phyloP scores from a whole-genome alignment of 2,888 invertebrate species.

The Hermaeophaga mercurialis region DNA sequence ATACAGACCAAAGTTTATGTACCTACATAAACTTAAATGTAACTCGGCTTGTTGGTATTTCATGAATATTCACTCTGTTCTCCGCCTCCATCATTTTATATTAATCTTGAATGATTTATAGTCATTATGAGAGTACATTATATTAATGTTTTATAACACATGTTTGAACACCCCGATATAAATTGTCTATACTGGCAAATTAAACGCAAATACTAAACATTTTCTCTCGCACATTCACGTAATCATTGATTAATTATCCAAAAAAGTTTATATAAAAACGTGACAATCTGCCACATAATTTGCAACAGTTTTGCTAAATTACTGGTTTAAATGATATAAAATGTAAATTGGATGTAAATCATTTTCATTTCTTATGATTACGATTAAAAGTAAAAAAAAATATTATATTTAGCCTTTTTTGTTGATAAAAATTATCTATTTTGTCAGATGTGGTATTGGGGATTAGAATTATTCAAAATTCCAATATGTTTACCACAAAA shows the following conservation, averaged over 20 bases:
- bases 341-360: too few relatives aligned
- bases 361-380: too few relatives aligned
- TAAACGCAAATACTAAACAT: slow-evolving; percentile 33
- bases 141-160: slow-evolving; percentile 57
- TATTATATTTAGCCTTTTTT: too few relatives aligned
- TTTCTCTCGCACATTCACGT: slow-evolving; percentile 15
- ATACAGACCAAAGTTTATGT: too few relatives aligned
- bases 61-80: slow-evolving; percentile 53
- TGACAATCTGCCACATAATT: slow-evolving; percentile 11
- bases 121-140: slow-evolving; percentile 53
- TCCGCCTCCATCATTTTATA: slow-evolving; percentile 24
- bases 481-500: too few relatives aligned
- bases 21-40: too few relatives aligned
- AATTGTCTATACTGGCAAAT: slow-evolving; percentile 34
- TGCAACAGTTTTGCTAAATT: too few relatives aligned
- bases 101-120: slow-evolving; percentile 56
- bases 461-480: too few relatives aligned
- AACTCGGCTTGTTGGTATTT: slow-evolving; percentile 35
- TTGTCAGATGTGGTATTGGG: too few relatives aligned
- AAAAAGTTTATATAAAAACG: slow-evolving; percentile 23
- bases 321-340: too few relatives aligned
- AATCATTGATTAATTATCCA: slow-evolving; percentile 29
- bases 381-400: too few relatives aligned
- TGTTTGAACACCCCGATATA: slow-evolving; percentile 51
- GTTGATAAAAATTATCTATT: too few relatives aligned